Base-by-base conservation (phyloP, 1,140 invertebrate species). In the Heterodera carotae region DNA sequence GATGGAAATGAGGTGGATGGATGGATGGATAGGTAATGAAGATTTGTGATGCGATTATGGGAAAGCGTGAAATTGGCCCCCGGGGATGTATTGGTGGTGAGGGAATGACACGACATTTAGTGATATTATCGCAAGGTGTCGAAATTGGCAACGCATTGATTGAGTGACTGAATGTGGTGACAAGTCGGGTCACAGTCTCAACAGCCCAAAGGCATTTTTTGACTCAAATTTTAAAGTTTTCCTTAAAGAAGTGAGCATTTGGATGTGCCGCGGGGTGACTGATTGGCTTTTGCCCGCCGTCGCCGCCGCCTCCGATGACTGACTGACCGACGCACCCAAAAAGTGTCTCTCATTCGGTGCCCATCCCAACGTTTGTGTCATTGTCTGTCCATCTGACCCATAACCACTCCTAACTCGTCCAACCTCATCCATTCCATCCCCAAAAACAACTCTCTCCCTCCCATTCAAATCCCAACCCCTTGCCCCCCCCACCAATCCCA, bases 11-110 rank as follows among this genome's bases (percentile, higher is more conserved):
- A n/a, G n/a, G n/a, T n/a, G 64, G 36, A n/a, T 25, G 67, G 67
- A 6, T 34, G 29, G 27, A 7, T 8, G 15, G 31, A 2, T 8
- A 48, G 36, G 48, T 31, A 33, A 29, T 29, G 69, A 70, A 70
- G 48, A 59, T 70, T 39, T 29, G 34, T 39, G 18, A 70, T 22
- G 48, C 48, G 48, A 53, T 53, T 39, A 22, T 15, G 1, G 48
- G 27, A 27, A 25, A 25, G 62, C 62, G 62, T 66, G 62, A 66
- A 66, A 66, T 66, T 66, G 62, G 27, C 62, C 62, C 62, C 27
- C n/a, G 48, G 48, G 18, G 48, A 53, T 53, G 48, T 22, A 25
- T 2, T 22, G 62, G 25, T 7, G 62, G 33, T 5, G 8, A 3
- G 59, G 59, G n/a, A 2, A 18, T 6, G 59, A 22, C n/a, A n/a